A percentile compares a stretch with the other conserved stretches of the same genome.
Evolutionary conservation across 2,797 vertebrate species (phyloP).

Genomic region (Streptopelia turtur): DNA sequence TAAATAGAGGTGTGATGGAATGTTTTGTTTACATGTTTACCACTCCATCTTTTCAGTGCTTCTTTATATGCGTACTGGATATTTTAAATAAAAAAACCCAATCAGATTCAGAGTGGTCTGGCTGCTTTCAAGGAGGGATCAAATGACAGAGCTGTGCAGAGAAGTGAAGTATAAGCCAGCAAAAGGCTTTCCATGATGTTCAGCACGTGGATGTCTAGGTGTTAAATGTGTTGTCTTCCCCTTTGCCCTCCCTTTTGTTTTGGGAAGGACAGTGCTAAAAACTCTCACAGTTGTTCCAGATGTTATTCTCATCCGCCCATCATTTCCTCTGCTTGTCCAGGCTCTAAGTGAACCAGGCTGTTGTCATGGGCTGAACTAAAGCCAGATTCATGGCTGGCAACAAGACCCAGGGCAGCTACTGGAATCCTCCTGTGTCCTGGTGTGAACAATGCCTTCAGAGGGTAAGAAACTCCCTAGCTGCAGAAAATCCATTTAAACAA

Average conservation of each 20-base stretch:
- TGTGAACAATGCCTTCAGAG: fast-evolving
- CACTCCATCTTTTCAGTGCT: not conserved
- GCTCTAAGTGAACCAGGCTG: not conserved
- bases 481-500: not conserved
- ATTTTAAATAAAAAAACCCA: not conserved
- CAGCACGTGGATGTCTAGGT: not conserved
- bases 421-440: not conserved
- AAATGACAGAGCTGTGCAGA: not conserved
- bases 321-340: not conserved
- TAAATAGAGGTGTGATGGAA: not conserved
- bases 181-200: not conserved
- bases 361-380: not conserved
- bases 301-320: not conserved
- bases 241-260: not conserved
- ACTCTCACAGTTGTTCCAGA: not conserved
- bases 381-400: not conserved
- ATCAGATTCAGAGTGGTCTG: not conserved
- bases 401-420: not conserved
- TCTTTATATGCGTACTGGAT: not conserved
- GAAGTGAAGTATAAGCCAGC: not conserved
- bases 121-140: not conserved
- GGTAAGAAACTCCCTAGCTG: not conserved
- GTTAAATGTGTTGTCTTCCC: not conserved
- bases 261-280: not conserved
- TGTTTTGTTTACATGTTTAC: not conserved